These are phyloP conservation scores for Heliconius ismenius DNA, from an alignment of 2,888 invertebrate genomes.

Conservation along the genomic window DNA sequence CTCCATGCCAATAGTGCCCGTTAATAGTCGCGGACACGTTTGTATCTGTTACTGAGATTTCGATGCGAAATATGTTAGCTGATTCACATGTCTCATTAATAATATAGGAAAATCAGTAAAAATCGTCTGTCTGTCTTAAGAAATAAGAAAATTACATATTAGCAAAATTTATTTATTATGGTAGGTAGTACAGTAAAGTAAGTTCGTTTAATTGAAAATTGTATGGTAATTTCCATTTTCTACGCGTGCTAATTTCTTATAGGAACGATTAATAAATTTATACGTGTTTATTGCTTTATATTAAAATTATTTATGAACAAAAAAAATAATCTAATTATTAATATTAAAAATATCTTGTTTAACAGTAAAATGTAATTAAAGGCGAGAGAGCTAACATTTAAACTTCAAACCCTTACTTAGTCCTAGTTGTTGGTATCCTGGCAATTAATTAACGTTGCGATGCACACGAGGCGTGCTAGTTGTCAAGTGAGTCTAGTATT, in stretches of 20 bases:
- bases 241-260: too few relatives aligned
- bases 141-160: too few relatives aligned
- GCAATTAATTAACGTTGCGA: constrained; percentile 12
- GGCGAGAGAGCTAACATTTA: neutral
- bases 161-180: too few relatives aligned
- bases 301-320: neutral
- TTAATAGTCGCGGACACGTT: constrained; percentile 24
- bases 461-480: constrained; percentile 4
- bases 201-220: too few relatives aligned
- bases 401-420: neutral
- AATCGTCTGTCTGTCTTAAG: neutral
- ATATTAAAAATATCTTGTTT: neutral
- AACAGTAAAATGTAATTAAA: neutral
- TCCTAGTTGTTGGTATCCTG: neutral
- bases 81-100: too few relatives aligned
- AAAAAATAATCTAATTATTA: neutral
- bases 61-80: neutral
- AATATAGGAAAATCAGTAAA: neutral
- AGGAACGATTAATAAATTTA: too few relatives aligned
- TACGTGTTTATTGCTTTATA: neutral
- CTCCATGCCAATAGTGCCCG: constrained; percentile 25
- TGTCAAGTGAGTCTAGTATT: constrained; percentile 15
- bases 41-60: constrained; percentile 9
- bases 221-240: too few relatives aligned
- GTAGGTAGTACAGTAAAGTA: too few relatives aligned